Percentiles rank a stretch among this genome's conserved stretches.
phyloP scores from a whole-genome alignment of 2,797 vertebrate species.

The Hemibagrus guttatus region DNA sequence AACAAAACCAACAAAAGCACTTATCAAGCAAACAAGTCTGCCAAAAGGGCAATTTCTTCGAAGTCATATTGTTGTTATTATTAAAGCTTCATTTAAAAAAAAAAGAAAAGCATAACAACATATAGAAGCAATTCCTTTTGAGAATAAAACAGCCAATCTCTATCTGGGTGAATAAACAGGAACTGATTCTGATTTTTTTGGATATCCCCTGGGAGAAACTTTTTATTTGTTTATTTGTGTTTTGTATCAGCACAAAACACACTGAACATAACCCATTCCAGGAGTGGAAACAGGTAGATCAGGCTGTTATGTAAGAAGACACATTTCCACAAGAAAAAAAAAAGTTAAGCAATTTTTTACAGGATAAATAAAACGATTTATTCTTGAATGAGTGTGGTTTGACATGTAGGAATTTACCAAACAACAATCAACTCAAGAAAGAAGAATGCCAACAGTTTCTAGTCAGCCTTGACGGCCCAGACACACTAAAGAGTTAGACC shows the following conservation, averaged over 20 bases:
- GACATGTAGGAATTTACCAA: slow-evolving; percentile 28
- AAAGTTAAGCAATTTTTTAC: background rate
- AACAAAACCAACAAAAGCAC: slow-evolving; percentile 17
- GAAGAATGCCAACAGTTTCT: background rate
- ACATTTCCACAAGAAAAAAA: background rate
- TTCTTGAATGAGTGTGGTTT: slow-evolving; percentile 2
- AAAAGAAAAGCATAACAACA: background rate
- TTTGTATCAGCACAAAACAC: slow-evolving; percentile 13
- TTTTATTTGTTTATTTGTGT: slow-evolving; percentile 22
- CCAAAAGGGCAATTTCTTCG: slow-evolving; percentile 12
- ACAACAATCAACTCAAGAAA: slow-evolving; percentile 14
- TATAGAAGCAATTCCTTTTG: slow-evolving; percentile 13
- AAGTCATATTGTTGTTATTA: slow-evolving; percentile 25
- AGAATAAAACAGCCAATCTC: slow-evolving; percentile 14
- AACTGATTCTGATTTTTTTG: slow-evolving; percentile 27
- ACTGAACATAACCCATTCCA: slow-evolving; percentile 11
- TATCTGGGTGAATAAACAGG: slow-evolving; percentile 21
- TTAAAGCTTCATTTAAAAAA: slow-evolving; percentile 3
- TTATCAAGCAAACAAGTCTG: slow-evolving; percentile 16
- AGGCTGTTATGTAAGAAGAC: background rate
- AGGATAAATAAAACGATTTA: background rate
- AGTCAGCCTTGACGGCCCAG: background rate
- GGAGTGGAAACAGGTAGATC: background rate
- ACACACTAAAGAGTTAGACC: background rate
- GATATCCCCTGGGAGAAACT: background rate